Conservation (phyloP, 64 coral and sea anemone species). For the Porites lutea region DNA sequence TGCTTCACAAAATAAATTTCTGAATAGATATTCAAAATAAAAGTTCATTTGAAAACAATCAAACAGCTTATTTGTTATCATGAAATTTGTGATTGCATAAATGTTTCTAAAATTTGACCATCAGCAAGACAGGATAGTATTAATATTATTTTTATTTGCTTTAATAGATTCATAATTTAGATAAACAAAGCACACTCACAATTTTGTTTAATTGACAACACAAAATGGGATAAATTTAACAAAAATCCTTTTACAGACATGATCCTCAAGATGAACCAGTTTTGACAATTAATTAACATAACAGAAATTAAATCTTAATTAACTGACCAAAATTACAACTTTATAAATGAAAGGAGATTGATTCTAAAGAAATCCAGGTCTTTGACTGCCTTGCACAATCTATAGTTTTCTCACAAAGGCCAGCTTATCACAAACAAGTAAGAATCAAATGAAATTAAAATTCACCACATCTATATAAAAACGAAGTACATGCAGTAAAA, state of each 20-base stretch:
- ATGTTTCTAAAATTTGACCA: too few relatives aligned
- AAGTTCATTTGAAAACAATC: too few relatives aligned
- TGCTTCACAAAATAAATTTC: too few relatives aligned
- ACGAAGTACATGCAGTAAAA: background rate
- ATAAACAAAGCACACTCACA: background rate
- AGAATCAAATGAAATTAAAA: background rate
- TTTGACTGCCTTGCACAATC: background rate
- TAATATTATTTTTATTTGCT: too few relatives aligned
- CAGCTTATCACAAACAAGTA: background rate
- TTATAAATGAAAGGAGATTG: background rate
- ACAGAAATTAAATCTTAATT: background rate
- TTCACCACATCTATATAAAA: background rate
- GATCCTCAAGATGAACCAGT: background rate
- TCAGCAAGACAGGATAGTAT: too few relatives aligned
- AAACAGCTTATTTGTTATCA: too few relatives aligned
- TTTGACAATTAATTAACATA: conserved; percentile 1
- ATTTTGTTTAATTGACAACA: background rate
- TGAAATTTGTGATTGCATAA: too few relatives aligned
- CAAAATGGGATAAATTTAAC: background rate
- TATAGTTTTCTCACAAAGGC: background rate
- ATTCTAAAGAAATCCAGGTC: background rate
- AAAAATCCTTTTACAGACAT: background rate
- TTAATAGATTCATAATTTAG: background rate
- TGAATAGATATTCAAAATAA: too few relatives aligned
- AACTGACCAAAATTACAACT: background rate